Evolutionary conservation across 2,888 invertebrate genomes (phyloP), one percentile per base, ranked within the genome.

Genomic region (Myopa tessellatipennis): DNA sequence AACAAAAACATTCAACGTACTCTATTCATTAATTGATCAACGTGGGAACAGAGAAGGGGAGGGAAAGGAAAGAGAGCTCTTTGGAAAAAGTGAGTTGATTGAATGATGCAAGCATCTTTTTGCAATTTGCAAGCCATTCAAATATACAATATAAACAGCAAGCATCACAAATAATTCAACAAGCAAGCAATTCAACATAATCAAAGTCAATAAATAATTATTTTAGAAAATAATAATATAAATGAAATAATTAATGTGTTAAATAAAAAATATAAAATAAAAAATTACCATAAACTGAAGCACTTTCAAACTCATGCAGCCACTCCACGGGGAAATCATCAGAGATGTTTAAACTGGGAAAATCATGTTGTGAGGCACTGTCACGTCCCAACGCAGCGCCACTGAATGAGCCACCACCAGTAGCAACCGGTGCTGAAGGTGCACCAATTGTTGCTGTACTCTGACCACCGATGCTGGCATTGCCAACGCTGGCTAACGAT

Each of bases 281-380:
- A 86, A 84, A 84, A 83, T 88, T 89, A 89, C 89, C 89, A 88
- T 88, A 89, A 84, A 87, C 84, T 80, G 87, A 85, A 80, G 88
- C 83, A 82, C 86, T 85, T 79, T 89, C 89, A 81, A 88, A 88
- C 79, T 89, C 89, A 82, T 88, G 87, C 81, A 87, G 83, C 77
- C 89, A 85, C 82, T 89, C 89, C 84, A 87, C 86, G 76, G 89
- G 88, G 82, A 89, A 84, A 85, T 90, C 90, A 82, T 89, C 90
- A 75, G 89, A 90, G 79, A 88, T 86, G 76, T 87, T 87, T 81
- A 90, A 83, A 88, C 91, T 88, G 84, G 91, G 90, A 88, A 88
- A 91, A 82, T 86, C 91, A 87, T 89, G 87, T 77, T 87, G 86
- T 77, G 87, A 87, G 83, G 84, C 85, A 83, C 85, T 89, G 80